These are phyloP conservation scores for Cotesia glomerata DNA, from an alignment of 1,140 invertebrate species.

Conservation along the genomic window DNA sequence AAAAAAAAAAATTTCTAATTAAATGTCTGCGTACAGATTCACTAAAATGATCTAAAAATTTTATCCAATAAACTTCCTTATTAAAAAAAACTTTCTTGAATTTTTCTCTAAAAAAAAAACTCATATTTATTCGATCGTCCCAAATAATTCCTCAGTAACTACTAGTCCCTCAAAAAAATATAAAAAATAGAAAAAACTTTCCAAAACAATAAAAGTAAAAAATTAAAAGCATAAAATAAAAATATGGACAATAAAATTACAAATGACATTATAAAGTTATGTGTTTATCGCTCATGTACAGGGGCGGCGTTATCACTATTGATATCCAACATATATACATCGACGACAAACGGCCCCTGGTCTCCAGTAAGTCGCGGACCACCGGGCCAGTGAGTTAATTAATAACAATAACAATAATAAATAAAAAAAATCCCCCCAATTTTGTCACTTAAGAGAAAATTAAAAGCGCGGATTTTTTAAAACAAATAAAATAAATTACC, in stretches of 20 bases:
- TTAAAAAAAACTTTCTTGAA: no score
- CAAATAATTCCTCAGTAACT: no score
- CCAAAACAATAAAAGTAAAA: not conserved
- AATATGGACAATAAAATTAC: not conserved
- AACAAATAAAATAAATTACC: conserved; percentile 41
- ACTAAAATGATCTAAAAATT: no score
- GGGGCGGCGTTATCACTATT: conserved; percentile 53
- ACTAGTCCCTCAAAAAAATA: no score
- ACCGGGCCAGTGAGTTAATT: conserved; percentile 44
- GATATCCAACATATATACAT: conserved; percentile 57
- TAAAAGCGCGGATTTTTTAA: not conserved
- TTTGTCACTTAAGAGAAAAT: not conserved
- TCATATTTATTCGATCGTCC: no score
- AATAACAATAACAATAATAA: not conserved
- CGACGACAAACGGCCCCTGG: conserved; percentile 44
- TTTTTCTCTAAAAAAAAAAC: no score
- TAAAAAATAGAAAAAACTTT: no score
- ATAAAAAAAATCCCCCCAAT: not conserved
- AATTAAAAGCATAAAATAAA: not conserved
- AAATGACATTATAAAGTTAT: not conserved
- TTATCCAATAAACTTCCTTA: no score
- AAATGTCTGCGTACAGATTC: no score
- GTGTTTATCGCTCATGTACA: conserved; percentile 34
- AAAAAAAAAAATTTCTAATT: no score
- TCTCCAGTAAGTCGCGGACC: conserved; percentile 53